These are phyloP conservation scores for Orussus abietinus DNA, from an alignment of 1,140 invertebrate genomes.

Conservation along the genomic window DNA sequence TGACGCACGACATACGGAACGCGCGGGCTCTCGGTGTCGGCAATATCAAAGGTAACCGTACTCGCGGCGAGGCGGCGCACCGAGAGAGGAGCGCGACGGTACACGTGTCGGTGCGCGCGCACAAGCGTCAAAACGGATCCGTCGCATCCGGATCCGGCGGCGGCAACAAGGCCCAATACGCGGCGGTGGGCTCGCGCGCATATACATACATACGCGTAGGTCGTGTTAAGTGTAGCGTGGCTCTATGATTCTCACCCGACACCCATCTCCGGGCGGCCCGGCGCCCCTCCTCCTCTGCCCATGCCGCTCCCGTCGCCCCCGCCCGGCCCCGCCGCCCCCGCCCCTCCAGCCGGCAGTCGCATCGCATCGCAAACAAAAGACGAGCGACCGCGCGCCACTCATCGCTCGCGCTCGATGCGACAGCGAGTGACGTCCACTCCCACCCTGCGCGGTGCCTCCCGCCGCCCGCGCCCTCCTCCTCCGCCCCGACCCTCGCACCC, in stretches of 20 bases:
- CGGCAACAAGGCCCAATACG: conserved; percentile 16
- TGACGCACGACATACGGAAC: no score
- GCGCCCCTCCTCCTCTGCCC: not conserved
- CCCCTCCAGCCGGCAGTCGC: conserved; percentile 35
- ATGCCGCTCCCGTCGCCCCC: conserved; percentile 9
- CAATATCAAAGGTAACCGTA: no score
- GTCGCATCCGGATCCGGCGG: conserved; percentile 6
- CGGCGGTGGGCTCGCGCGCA: not conserved
- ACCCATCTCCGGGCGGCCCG: conserved; percentile 14
- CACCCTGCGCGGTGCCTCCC: conserved; percentile 16
- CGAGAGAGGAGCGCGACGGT: no score
- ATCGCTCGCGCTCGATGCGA: conserved; percentile 50
- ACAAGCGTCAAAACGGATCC: no score
- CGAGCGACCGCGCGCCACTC: conserved; percentile 48
- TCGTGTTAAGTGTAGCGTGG: conserved; percentile 41
- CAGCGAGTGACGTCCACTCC: conserved; percentile 44
- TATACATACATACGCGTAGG: conserved; percentile 20
- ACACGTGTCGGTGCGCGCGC: no score
- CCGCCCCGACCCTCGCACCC: conserved; percentile 7
- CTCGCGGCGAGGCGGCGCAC: no score
- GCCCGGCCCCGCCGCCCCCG: conserved; percentile 10
- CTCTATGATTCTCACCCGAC: conserved; percentile 36
- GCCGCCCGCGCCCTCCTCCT: conserved; percentile 16
- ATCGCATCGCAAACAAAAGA: conserved; percentile 51
- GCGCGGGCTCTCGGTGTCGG: no score